Conservation (phyloP, 2,113 vertebrate species). For the Myotis lucifugus region DNA sequence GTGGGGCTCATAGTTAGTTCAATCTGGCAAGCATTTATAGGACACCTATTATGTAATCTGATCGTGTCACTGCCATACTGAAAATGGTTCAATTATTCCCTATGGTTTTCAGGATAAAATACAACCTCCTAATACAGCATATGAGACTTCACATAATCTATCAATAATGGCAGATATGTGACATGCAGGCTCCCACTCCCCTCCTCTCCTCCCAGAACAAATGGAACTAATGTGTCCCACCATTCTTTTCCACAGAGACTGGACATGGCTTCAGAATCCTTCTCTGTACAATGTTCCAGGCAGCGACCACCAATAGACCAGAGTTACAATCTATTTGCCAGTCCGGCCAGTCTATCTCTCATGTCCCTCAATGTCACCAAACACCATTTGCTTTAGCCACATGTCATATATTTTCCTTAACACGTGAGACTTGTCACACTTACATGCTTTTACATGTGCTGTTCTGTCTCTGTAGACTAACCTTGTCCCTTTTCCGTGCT, state of each 20-base stretch:
- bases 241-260: neutral
- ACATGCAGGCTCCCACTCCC: neutral
- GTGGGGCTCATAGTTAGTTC: neutral
- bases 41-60: constrained; percentile 43
- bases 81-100: constrained; percentile 51
- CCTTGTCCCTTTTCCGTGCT: neutral
- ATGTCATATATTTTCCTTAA: neutral
- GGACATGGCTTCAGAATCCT: neutral
- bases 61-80: constrained; percentile 1
- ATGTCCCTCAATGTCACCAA: neutral
- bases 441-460: neutral
- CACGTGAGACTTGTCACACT: neutral
- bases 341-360: neutral
- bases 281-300: neutral
- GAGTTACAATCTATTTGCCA: neutral
- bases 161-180: neutral
- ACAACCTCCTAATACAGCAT: neutral
- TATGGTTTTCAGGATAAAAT: constrained; percentile 44
- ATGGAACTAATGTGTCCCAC: neutral
- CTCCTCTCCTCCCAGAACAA: neutral
- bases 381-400: neutral
- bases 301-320: neutral
- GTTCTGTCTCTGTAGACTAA: neutral
- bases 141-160: neutral
- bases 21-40: constrained; percentile 38